Evolutionary conservation across 2,113 vertebrate species (phyloP).

Genomic region (Pangasianodon gigas): DNA sequence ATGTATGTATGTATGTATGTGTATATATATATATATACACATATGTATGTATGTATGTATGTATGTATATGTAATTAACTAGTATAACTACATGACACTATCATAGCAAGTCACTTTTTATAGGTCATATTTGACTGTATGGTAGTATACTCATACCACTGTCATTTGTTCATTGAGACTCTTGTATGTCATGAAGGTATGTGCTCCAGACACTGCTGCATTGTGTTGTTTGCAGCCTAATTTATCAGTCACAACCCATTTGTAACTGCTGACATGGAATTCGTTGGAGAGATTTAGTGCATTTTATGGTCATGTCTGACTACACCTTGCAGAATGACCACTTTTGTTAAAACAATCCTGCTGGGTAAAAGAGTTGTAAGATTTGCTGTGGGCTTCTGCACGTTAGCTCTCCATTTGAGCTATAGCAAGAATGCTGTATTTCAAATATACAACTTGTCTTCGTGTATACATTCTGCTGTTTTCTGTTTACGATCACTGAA

Average conservation of each 20-base stretch:
- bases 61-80: too few relatives aligned
- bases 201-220: background rate
- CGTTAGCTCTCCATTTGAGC: background rate
- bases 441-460: background rate
- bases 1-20: too few relatives aligned
- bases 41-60: too few relatives aligned
- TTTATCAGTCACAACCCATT: constrained; percentile 11
- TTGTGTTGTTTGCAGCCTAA: constrained; percentile 1
- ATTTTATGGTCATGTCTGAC: constrained; percentile 1
- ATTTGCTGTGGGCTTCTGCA: background rate
- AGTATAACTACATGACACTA: background rate
- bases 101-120: background rate
- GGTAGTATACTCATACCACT: background rate
- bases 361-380: constrained; percentile 1
- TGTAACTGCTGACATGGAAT: constrained; percentile 13
- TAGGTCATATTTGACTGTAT: background rate
- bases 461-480: background rate
- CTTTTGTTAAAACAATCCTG: constrained; percentile 4
- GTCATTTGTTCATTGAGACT: background rate
- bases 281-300: background rate
- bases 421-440: background rate
- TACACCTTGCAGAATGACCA: background rate
- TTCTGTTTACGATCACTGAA: background rate
- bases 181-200: background rate
- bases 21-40: too few relatives aligned